phyloP scores from a whole-genome alignment of 53 echinoderm and acorn worm species.

The Pentamera pediparva region DNA sequence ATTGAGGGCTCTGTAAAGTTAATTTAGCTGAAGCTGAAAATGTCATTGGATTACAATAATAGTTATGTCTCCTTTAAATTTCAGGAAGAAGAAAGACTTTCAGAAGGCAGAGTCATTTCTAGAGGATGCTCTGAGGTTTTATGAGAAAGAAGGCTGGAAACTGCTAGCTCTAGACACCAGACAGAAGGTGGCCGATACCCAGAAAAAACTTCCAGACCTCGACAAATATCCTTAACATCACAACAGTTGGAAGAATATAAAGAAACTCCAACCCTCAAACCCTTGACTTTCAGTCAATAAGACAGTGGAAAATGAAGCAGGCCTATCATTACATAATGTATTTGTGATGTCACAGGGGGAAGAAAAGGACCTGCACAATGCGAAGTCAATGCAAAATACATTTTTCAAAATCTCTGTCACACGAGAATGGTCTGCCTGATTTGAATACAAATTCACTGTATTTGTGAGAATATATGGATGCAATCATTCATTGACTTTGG shows the following conservation, averaged over 20 bases:
- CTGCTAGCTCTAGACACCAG: constrained; percentile 56
- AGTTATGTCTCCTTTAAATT: too few species aligned
- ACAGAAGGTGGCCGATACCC: constrained; percentile 63
- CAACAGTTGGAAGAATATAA: neutral
- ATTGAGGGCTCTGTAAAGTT: too few species aligned
- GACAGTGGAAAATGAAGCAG: neutral
- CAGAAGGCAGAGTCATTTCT: constrained; percentile 90
- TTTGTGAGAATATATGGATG: too few species aligned
- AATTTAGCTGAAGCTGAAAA: too few species aligned
- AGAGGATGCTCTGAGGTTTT: constrained; percentile 75
- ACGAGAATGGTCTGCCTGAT: too few species aligned
- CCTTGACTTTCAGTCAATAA: neutral
- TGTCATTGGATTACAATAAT: too few species aligned
- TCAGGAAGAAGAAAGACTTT: constrained; percentile 76
- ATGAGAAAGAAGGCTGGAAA: constrained; percentile 81
- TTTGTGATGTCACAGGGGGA: neutral
- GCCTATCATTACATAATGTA: neutral
- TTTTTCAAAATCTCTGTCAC: too few species aligned
- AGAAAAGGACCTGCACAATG: too few species aligned
- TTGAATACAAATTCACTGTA: too few species aligned
- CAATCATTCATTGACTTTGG: too few species aligned
- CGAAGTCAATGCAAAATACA: too few species aligned
- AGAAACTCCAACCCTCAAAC: neutral
- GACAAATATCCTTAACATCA: constrained; percentile 81
- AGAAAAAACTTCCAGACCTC: constrained; percentile 61